Evolutionary conservation across 2,888 invertebrate species (phyloP), one percentile per base, ranked within the genome.

Genomic region (Melinaea marsaeus): DNA sequence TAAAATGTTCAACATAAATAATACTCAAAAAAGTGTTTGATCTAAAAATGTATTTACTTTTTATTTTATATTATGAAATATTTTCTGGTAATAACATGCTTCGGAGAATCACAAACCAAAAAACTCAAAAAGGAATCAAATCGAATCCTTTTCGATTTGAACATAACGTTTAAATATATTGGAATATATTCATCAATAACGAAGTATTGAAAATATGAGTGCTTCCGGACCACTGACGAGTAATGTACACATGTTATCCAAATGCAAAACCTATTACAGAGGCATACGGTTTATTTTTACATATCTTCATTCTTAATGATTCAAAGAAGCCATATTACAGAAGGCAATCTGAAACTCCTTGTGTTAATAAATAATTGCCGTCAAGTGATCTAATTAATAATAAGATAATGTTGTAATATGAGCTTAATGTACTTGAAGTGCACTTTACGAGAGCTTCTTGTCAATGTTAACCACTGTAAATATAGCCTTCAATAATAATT

Each of bases 271-370:
- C 2, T 32, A 32, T 9, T 2, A 32, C 22, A 9, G 5, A 0
- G 9, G 32, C 11, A 51, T 51, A 9, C 6, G 51, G 9, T 51
- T 32, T 51, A 51, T 51, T 51, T 51, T 51, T 51, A 32, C 11
- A 32, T 7, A 32, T 9, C 1, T 32, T 42, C 0, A 42, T 42
- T 9, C 7, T 42, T 3, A 42, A 3, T 3, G 9, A 11, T 9
- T 1, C 6, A 6, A 4, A 32, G 3, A 32, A 32, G 48, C 51
- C 51, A 51, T 51, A 51, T 9, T 32, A 51, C 32, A 9, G 32
- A 42, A 32, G 32, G 51, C 51, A 32, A 51, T 51, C 32, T 51
- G 51, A 51, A 32, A n/a, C 51, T 51, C 51, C 51, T 51, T 51
- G 32, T 48, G 48, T 32, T 32, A 22, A 32, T 51, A 9, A 22